Evolutionary conservation across 1,140 invertebrate genomes (phyloP), one percentile per base, ranked within the genome.

Genomic region (Heliconius hermathena): DNA sequence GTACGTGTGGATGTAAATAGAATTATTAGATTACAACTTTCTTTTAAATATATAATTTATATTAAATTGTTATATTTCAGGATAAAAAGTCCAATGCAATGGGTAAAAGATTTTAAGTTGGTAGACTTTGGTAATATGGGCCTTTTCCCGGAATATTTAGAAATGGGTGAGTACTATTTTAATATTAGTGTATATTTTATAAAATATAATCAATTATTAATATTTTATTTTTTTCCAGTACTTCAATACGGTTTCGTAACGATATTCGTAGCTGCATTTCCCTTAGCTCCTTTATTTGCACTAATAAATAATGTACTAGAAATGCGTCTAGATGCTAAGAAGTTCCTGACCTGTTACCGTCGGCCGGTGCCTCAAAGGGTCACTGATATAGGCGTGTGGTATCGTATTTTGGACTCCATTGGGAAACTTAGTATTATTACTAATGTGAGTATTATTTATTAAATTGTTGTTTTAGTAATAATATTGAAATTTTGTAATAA

Each of bases 141-240:
- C 85, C 95, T 99, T 18, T 99, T 99, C 94, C 98, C 98, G 5
- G 99, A 99, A 95, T 99, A 99, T 94, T 95, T 99, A 73, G 99
- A 99, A 96, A 99, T 99, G 98, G 97, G 98, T 98, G 95, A 95
- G 93, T 87, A 38, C n/a, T 0, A 66, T 5, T 66, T 60, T 66
- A 26, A 66, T 16, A 3, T 8, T 22, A 20, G 18, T n/a, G 20
- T 20, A 18, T 20, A 54, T 54, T 4, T 54, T 5, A 54, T 52
- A 20, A 18, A 20, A 60, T 11, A 22, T 60, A 26, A 60, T 8
- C 54, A 22, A 22, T 52, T 6, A 54, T 18, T 54, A 29, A 13
- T 66, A 98, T 1, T 96, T 97, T 83, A 99, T 99, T 93, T 72
- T 41, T 52, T 81, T 76, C n/a, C 90, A 98, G 98, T 98, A 74